Conservation (phyloP, 2,113 vertebrate species). For the Laticauda colubrina region DNA sequence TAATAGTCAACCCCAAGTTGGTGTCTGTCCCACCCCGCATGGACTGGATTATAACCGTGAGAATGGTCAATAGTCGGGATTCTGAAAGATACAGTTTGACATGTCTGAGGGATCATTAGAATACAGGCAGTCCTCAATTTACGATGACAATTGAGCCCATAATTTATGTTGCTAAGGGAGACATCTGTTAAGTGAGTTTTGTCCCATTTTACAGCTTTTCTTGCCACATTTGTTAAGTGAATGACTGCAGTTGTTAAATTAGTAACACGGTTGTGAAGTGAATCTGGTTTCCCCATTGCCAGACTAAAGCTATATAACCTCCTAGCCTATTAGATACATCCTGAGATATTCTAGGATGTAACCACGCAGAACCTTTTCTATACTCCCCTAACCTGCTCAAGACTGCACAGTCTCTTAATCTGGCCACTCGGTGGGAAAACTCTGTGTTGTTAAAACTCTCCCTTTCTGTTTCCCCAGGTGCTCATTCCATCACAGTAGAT, state of each 20-base stretch:
- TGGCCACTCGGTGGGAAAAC: not conserved
- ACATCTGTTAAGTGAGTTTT: too few relatives aligned
- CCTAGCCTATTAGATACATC: not conserved
- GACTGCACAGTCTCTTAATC: not conserved
- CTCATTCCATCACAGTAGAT: not conserved
- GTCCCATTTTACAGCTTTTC: too few relatives aligned
- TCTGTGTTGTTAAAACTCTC: not conserved
- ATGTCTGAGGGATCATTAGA: not conserved
- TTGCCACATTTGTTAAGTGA: too few relatives aligned
- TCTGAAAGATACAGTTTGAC: not conserved
- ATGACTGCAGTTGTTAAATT: too few relatives aligned
- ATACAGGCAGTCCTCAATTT: not conserved
- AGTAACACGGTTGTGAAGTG: too few relatives aligned
- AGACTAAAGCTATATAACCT: not conserved
- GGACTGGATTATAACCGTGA: not conserved
- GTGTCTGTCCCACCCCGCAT: not conserved
- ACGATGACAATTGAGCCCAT: too few relatives aligned
- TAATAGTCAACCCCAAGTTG: not conserved
- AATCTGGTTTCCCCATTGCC: too few relatives aligned
- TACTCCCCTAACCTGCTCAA: not conserved
- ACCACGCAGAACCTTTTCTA: not conserved
- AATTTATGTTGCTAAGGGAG: too few relatives aligned
- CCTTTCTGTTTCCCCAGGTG: not conserved
- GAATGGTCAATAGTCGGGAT: not conserved
- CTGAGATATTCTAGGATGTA: not conserved